These are phyloP conservation scores for Trypoxylus dichotomus DNA, from an alignment of 1,140 invertebrate genomes.

Conservation along the genomic window DNA sequence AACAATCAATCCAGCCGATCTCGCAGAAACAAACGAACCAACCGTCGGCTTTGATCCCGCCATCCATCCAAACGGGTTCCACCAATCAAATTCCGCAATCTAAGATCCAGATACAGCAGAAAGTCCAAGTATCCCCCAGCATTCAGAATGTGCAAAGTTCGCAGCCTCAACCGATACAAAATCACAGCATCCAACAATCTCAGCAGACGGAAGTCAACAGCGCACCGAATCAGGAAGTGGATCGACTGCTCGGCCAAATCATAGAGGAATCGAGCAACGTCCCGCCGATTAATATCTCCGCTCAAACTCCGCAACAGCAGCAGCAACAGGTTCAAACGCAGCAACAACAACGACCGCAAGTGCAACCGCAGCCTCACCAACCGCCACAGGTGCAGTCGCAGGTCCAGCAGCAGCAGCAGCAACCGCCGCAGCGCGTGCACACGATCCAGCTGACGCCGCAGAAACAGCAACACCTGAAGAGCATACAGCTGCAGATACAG, in stretches of 20 bases:
- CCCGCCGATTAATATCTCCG: neutral
- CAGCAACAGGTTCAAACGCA: constrained; percentile 28
- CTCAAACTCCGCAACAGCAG: constrained; percentile 10
- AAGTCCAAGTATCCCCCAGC: neutral
- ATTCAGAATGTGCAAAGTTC: neutral
- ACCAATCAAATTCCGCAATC: neutral
- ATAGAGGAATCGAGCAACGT: constrained; percentile 50
- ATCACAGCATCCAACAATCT: constrained; percentile 29
- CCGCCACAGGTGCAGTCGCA: constrained; percentile 35
- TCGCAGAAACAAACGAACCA: constrained; percentile 11
- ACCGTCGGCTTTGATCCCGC: constrained; percentile 32
- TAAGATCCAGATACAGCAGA: constrained; percentile 7
- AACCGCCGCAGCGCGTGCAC: constrained; percentile 56
- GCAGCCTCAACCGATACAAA: constrained; percentile 37
- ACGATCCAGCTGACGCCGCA: constrained; percentile 64
- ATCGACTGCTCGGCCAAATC: constrained; percentile 55
- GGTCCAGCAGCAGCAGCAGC: constrained; percentile 27
- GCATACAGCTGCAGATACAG: constrained; percentile 64
- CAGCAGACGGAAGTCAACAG: neutral
- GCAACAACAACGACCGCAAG: constrained; percentile 34
- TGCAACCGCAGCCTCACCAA: neutral
- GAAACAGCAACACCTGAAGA: constrained; percentile 62
- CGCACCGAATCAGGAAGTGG: constrained; percentile 51
- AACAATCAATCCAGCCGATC: constrained; percentile 9
- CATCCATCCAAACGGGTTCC: constrained; percentile 36